Conservation (phyloP, 1,140 invertebrate genomes). For the Diachasma alloeum region DNA sequence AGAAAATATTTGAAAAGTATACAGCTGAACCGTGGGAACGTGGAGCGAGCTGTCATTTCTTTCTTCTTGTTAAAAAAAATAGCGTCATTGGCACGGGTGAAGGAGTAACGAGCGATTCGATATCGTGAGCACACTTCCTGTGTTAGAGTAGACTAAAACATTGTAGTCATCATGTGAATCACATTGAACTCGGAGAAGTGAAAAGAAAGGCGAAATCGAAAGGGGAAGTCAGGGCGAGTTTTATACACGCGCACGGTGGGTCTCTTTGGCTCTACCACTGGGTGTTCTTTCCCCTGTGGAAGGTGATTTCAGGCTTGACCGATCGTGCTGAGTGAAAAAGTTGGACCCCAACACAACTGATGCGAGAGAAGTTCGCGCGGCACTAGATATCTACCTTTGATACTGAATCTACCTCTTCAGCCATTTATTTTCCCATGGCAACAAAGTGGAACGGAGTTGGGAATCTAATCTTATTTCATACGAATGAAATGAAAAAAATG, state of each 20-base stretch:
- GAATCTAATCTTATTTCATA: background rate
- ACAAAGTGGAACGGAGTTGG: constrained; percentile 7
- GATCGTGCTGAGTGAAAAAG: constrained; percentile 56
- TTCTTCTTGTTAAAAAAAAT: background rate
- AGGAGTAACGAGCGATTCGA: constrained; percentile 20
- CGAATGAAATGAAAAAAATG: background rate
- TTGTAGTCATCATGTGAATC: constrained; percentile 27
- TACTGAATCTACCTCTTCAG: background rate
- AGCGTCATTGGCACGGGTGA: background rate
- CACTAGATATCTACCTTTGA: constrained; percentile 5
- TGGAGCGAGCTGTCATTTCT: background rate
- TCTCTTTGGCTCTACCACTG: background rate
- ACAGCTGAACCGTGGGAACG: background rate
- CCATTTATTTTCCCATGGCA: constrained; percentile 20
- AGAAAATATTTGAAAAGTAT: background rate
- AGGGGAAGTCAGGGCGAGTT: background rate
- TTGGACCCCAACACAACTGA: constrained; percentile 31
- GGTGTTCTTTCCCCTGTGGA: constrained; percentile 11
- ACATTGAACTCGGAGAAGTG: constrained; percentile 18
- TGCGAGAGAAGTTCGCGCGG: constrained; percentile 7
- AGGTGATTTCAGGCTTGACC: constrained; percentile 58
- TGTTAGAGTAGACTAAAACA: constrained; percentile 18
- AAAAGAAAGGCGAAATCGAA: background rate
- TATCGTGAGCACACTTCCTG: constrained; percentile 29
- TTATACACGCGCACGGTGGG: background rate